These are phyloP conservation scores for Plectus sambesii DNA, from an alignment of 1,140 invertebrate species.

Conservation along the genomic window DNA sequence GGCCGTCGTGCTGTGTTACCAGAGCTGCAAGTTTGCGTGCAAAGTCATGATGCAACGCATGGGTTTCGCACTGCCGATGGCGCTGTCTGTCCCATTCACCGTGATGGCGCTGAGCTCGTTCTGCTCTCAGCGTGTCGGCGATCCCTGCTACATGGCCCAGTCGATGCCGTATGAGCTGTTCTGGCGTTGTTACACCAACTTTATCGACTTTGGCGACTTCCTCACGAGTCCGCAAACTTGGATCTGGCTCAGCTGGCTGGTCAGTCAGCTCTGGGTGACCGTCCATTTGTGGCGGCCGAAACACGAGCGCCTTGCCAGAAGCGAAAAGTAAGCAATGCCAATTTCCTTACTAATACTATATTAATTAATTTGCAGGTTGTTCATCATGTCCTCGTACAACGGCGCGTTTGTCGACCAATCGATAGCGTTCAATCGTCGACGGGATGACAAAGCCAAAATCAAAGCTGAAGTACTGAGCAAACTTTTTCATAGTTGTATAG, in stretches of 20 bases:
- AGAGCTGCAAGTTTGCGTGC: constrained; percentile 44
- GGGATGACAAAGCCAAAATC: constrained; percentile 84
- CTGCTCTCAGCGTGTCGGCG: constrained; percentile 19
- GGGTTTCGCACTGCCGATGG: constrained; percentile 38
- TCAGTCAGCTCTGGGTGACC: constrained; percentile 64
- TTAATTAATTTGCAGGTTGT: constrained; percentile 59
- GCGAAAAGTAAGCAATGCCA: constrained; percentile 58
- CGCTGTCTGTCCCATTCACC: constrained; percentile 34
- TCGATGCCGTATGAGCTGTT: constrained; percentile 38
- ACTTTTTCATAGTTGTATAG: too few relatives aligned
- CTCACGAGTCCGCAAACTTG: constrained; percentile 30
- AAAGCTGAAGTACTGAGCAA: constrained; percentile 73
- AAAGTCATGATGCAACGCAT: constrained; percentile 43
- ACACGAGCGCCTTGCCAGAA: constrained; percentile 83
- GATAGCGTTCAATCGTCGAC: constrained; percentile 76
- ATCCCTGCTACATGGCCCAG: constrained; percentile 35
- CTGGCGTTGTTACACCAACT: constrained; percentile 28
- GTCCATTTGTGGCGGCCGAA: constrained; percentile 94
- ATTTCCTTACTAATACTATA: too few relatives aligned
- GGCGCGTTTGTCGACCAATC: constrained; percentile 86
- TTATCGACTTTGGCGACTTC: constrained; percentile 26
- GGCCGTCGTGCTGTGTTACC: constrained; percentile 39
- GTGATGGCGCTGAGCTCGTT: constrained; percentile 31
- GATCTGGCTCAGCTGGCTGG: constrained; percentile 41
- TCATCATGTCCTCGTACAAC: constrained; percentile 87